These are phyloP conservation scores for Drosophila yooni DNA, from an alignment of 2,888 invertebrate genomes.

Conservation along the genomic window DNA sequence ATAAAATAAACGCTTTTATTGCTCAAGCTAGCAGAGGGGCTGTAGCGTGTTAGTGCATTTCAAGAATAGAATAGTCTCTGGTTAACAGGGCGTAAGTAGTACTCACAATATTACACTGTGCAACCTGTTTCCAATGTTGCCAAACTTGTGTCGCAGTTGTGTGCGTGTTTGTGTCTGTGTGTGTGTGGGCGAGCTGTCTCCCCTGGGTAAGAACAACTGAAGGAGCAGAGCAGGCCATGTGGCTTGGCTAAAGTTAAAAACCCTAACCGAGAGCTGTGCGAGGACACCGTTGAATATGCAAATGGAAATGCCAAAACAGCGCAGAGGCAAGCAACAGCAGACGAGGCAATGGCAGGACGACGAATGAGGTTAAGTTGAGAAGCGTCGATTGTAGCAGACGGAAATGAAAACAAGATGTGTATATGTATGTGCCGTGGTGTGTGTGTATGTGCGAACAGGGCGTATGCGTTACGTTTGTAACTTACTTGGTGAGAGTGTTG, in stretches of 20 bases:
- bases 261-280: constrained; percentile 56
- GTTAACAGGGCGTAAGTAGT: constrained; percentile 23
- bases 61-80: constrained; percentile 12
- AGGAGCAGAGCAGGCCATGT: constrained; percentile 49
- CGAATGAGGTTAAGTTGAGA: constrained; percentile 80
- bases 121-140: constrained; percentile 34
- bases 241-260: constrained; percentile 71
- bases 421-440: constrained; percentile 15
- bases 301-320: constrained; percentile 69
- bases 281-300: constrained; percentile 72
- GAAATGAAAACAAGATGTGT: constrained; percentile 80
- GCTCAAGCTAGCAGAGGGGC: background rate
- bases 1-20: background rate
- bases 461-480: constrained; percentile 70
- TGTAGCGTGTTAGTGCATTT: constrained; percentile 2
- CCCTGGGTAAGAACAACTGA: constrained; percentile 33
- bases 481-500: constrained; percentile 27
- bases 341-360: constrained; percentile 30
- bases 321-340: constrained; percentile 10
- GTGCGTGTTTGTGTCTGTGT: background rate
- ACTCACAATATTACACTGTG: constrained; percentile 22
- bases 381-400: constrained; percentile 81
- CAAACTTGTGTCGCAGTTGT: constrained; percentile 37
- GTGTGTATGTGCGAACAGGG: constrained; percentile 29
- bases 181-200: constrained; percentile 7